A percentile compares a stretch with the other conserved stretches of the same genome.
These are phyloP conservation scores for Lutjanus erythropterus DNA, from an alignment of 2,113 vertebrate genomes.

Conservation along the genomic window DNA sequence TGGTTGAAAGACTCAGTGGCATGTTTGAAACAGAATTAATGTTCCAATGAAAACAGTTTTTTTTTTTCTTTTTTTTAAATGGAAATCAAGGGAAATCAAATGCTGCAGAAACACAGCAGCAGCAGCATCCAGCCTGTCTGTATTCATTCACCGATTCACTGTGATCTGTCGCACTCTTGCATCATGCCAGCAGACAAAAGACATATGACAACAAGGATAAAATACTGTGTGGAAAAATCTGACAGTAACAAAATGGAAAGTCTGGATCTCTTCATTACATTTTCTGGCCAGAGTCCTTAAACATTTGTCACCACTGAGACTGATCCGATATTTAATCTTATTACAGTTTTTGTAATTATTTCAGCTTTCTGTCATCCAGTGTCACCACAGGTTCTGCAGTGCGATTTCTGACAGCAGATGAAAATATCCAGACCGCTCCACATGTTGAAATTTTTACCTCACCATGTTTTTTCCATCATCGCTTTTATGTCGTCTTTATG, in stretches of 20 bases:
- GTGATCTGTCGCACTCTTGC: constrained; percentile 16
- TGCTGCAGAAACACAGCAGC: background rate
- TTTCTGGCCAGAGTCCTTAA: background rate
- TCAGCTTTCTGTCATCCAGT: background rate
- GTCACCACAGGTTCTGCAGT: background rate
- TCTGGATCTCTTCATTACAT: background rate
- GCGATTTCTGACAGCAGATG: background rate
- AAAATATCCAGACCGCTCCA: background rate
- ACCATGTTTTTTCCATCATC: constrained; percentile 9
- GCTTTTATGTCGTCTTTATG: too few species aligned
- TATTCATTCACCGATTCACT: background rate
- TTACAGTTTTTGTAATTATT: background rate
- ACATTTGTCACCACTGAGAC: background rate
- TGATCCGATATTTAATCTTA: background rate
- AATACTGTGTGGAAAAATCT: background rate
- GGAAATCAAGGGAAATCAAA: background rate
- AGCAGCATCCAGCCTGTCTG: background rate
- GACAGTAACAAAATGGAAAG: background rate
- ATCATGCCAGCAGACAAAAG: background rate
- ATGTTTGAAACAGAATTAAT: background rate
- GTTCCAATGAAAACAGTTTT: background rate
- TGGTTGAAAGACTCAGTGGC: background rate
- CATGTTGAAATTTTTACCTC: background rate
- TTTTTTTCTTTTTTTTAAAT: too few species aligned
- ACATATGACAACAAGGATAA: background rate